phyloP scores from a whole-genome alignment of 2,797 vertebrate species.

The Falco rusticolus region DNA sequence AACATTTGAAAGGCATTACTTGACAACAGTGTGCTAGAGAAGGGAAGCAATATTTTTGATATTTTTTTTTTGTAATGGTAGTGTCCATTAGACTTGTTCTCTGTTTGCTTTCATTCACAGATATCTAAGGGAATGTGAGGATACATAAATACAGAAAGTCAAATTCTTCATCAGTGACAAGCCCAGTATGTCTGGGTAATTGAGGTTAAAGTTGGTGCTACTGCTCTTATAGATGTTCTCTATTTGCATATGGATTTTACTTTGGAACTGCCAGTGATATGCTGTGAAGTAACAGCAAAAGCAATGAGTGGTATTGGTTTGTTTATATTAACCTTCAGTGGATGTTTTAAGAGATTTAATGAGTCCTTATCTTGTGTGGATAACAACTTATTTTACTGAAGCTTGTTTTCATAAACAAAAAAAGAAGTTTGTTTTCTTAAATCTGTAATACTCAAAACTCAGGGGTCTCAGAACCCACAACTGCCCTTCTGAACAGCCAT shows the following conservation, averaged over 20 bases:
- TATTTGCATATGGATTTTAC: conserved; percentile 6
- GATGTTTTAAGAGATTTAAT: conserved; percentile 17
- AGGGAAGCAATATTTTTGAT: background rate
- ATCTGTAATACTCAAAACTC: background rate
- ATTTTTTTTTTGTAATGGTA: background rate
- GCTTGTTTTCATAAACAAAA: background rate
- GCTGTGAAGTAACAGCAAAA: conserved; percentile 23
- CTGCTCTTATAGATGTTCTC: background rate
- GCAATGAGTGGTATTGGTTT: background rate
- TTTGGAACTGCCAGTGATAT: background rate
- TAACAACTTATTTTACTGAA: conserved; percentile 26
- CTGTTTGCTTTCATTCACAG: background rate
- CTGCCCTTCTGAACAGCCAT: background rate
- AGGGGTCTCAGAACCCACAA: background rate
- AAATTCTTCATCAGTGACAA: background rate
- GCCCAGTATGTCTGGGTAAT: background rate
- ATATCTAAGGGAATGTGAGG: background rate
- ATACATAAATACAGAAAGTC: background rate
- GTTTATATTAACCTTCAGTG: background rate
- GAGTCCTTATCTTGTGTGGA: conserved; percentile 4
- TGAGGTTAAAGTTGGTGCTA: background rate
- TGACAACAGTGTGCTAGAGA: background rate
- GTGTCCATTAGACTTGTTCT: background rate
- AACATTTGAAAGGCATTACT: background rate
- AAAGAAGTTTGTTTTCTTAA: background rate